Percentiles rank a stretch among this genome's conserved stretches.
Conservation (phyloP, 1,140 invertebrate species). For the Drosophila yakuba region DNA sequence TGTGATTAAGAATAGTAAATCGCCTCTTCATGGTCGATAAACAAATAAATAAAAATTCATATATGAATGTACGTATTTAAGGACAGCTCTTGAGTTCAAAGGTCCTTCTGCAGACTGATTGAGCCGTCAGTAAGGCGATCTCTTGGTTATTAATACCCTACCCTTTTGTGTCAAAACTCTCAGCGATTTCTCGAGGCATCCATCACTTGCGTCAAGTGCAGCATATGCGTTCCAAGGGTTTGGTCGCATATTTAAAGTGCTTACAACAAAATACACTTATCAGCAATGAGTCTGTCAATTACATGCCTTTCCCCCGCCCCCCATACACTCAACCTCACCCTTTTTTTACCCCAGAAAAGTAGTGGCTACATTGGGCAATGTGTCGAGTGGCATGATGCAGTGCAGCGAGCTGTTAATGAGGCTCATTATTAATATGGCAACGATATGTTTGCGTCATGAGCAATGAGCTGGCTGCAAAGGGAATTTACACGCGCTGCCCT, state of each 20-base stretch:
- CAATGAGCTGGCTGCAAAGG: conserved; percentile 53
- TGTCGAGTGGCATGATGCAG: conserved; percentile 64
- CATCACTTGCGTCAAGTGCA: conserved; percentile 14
- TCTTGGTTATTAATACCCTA: neutral
- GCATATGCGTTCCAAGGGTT: conserved; percentile 25
- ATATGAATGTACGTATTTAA: too few relatives aligned
- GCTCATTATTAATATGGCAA: conserved; percentile 79
- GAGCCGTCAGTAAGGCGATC: neutral
- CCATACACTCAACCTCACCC: conserved; percentile 12
- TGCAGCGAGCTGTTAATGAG: conserved; percentile 71
- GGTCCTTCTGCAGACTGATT: neutral
- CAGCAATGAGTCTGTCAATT: conserved; percentile 76
- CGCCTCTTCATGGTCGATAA: too few relatives aligned
- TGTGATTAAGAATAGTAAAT: too few relatives aligned
- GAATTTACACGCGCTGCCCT: conserved; percentile 65
- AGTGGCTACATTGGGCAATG: conserved; percentile 52
- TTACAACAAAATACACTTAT: conserved; percentile 81
- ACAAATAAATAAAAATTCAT: too few relatives aligned
- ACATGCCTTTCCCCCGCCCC: conserved; percentile 21
- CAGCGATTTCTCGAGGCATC: conserved; percentile 14
- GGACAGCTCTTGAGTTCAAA: neutral
- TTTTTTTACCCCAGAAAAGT: conserved; percentile 23
- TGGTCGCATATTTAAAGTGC: conserved; percentile 55
- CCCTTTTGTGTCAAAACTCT: neutral
- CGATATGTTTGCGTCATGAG: conserved; percentile 77